Evolutionary conservation across 2,797 vertebrate species (phyloP), one percentile per base, ranked within the genome.

Genomic region (Euthynnus affinis): DNA sequence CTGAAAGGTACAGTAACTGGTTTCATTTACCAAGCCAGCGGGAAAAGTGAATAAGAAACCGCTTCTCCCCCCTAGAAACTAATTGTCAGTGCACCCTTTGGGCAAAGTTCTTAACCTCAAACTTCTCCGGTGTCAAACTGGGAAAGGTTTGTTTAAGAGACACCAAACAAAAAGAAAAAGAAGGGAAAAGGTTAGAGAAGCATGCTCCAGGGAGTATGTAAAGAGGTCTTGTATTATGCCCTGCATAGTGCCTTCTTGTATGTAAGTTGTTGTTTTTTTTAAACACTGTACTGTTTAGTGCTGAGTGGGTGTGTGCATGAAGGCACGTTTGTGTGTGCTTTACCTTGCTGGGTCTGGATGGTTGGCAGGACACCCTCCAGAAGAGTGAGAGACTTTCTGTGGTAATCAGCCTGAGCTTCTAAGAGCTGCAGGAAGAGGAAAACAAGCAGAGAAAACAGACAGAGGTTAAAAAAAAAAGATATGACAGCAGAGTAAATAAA

Each of bases 381-480:
- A 90, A 99, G 96, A 85, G 96, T 95, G 95, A 99, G 97, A 94
- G 98, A 97, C 96, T 97, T 99, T 95, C 98, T 96, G 96, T 99
- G 98, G 96, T 99, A 99, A 96, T 99, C 98, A 90, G 98, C 98
- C 96, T 99, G 98, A 92, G 97, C 97, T 94, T 99, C 98, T 96
- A 99, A 96, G 94, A 99, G 97, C 98, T 99, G 89, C 93, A 94
- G 95, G 96, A 92, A 97, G 90, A 94, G 95, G 95, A 92, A 92
- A 93, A 63, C 91, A 20, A 73, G 9, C 75, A 74, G 53, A 76
- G n/a, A 66, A 66, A 29, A 57, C 2, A 40, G 57, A 73, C 9
- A 29, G n/a, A 5, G 27, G 27, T n/a, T n/a, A n/a, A n/a, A n/a
- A 3, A 52, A 14, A 15, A 77, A 84, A 76, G 23, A 78, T 93